Base-by-base conservation (phyloP, 2,113 vertebrate genomes). In the Nycticryphes semicollaris region DNA sequence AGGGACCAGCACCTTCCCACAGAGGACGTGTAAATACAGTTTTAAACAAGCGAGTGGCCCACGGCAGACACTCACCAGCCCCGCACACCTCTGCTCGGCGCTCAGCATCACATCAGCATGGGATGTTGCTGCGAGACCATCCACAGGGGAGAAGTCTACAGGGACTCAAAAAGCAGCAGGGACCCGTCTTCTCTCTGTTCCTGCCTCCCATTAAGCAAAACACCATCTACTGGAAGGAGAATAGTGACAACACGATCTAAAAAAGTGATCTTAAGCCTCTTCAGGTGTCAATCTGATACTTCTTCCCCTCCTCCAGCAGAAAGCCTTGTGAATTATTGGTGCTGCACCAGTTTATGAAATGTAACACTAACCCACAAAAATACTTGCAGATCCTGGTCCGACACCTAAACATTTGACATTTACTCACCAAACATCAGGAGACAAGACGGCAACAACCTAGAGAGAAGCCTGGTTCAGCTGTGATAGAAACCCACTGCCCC, bases 41-140 rank as follows among this genome's bases (percentile, higher is more conserved):
- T 23, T 41, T 28, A 77, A 73, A 60, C 45, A 75, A 12, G 17
- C 4, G 21, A 73, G 37, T 6, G 4, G 37, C 22, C 12, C 57
- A 9, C 6, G 19, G 48, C 2, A 8, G 56, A 20, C 1, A 5
- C 45, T 22, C 41, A 23, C 5, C 9, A 57, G 53, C 56, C 39
- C 75, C 66, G 67, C 48, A 39, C 59, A 41, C 11, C 66, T 27
- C 92, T 30, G 54, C 59, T 45, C 2, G 4, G 39, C 10, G 59
- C 31, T 21, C 47, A 25, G 1, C 1, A 0, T 5, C 14, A n/a
- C 12, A 1, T 2, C 12, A 35, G 37, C 56, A 24, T 18, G n/a
- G 41, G 35, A 69, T 7, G 1, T 24, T 48, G 64, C 64, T 60
- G 50, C 23, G 20, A 53, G 50, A 13, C 27, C 8, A 8, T 30